Conservation (phyloP, 2,797 vertebrate species). For the Chrysolophus pictus region DNA sequence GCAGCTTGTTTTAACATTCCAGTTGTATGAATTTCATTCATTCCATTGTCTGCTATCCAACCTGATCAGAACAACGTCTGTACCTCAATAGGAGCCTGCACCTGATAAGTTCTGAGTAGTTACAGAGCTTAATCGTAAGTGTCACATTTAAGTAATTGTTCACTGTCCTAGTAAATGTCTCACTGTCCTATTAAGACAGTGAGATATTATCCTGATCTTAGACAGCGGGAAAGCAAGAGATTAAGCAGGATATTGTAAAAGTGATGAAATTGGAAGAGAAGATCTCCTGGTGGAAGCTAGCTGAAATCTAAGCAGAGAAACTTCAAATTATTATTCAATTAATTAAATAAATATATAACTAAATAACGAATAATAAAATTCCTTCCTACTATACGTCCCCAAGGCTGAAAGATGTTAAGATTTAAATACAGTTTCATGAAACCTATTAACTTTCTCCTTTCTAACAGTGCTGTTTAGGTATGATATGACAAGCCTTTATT, state of each 20-base stretch:
- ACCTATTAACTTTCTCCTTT: not conserved
- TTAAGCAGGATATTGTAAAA: constrained; percentile 6
- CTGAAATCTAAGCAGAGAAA: not conserved
- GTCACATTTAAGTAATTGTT: constrained; percentile 18
- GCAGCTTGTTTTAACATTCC: not conserved
- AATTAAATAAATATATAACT: not conserved
- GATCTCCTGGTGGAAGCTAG: not conserved
- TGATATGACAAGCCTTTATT: not conserved
- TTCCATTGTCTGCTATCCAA: not conserved
- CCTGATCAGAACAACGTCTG: not conserved
- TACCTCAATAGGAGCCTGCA: not conserved
- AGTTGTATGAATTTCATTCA: not conserved
- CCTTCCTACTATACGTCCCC: not conserved
- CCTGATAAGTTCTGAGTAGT: not conserved
- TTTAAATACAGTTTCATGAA: not conserved
- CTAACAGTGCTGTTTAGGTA: not conserved
- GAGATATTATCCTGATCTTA: not conserved
- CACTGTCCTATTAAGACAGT: not conserved
- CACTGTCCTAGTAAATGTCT: constrained; percentile 2
- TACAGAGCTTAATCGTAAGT: not conserved
- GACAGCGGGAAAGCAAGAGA: not conserved
- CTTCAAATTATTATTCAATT: not conserved
- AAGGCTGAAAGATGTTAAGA: not conserved
- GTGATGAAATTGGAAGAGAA: not conserved
- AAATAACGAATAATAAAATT: not conserved